A percentile compares a stretch with the other conserved stretches of the same genome.
phyloP scores from a whole-genome alignment of 2,888 invertebrate species.

The Odontocerum albicorne region DNA sequence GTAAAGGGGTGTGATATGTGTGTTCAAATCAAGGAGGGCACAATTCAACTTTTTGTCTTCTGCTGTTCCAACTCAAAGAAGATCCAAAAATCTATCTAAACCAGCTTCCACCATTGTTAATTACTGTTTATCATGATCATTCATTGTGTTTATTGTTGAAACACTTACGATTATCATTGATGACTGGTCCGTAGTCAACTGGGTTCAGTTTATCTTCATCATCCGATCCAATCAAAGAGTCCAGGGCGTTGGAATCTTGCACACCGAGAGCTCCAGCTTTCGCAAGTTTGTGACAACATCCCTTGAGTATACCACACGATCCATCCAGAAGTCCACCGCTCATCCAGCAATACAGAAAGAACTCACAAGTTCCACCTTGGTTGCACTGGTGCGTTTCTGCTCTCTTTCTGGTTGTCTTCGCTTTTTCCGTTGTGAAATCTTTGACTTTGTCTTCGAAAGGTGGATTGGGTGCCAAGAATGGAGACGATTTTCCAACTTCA shows the following conservation, averaged over 20 bases:
- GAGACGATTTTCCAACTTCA: conserved; percentile 3
- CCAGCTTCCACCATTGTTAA: not conserved
- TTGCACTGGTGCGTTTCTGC: conserved; percentile 61
- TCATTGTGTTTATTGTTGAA: no score
- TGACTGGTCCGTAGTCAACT: conserved; percentile 67
- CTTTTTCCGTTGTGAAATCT: conserved; percentile 1
- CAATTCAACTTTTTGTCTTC: no score
- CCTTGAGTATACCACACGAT: conserved; percentile 79
- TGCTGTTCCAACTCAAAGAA: no score
- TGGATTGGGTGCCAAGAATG: conserved; percentile 13
- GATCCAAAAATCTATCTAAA: no score
- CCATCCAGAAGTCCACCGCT: conserved; percentile 84
- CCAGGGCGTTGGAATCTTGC: conserved; percentile 64
- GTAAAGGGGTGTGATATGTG: no score
- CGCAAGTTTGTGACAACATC: conserved; percentile 82
- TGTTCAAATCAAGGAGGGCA: no score
- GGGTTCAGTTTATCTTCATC: conserved; percentile 58
- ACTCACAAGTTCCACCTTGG: conserved; percentile 82
- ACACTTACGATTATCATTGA: conserved; percentile 78
- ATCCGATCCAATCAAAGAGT: conserved; percentile 62
- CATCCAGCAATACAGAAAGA: conserved; percentile 92
- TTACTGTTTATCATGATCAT: no score
- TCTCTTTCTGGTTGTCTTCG: conserved; percentile 38
- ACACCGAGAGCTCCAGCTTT: conserved; percentile 67
- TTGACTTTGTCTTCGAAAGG: conserved; percentile 5